Conservation (phyloP, 2,888 invertebrate genomes). For the Platycnemis pennipes region DNA sequence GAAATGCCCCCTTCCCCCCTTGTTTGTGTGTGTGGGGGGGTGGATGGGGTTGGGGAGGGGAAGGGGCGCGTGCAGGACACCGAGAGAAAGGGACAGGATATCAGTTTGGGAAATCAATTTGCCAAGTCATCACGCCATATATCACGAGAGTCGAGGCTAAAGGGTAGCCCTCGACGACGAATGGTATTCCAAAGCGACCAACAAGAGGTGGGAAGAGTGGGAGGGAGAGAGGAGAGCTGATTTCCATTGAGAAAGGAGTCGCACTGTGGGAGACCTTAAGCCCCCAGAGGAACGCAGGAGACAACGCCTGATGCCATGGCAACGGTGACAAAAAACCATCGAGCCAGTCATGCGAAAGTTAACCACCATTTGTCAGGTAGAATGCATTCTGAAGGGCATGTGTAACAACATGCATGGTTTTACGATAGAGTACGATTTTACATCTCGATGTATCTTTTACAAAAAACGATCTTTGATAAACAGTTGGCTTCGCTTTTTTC, state of each 20-base stretch:
- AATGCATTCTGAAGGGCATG: too few species aligned
- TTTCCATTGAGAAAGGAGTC: not conserved
- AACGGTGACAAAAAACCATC: not conserved
- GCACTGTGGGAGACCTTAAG: not conserved
- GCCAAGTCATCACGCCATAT: constrained; percentile 62
- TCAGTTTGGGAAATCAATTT: constrained; percentile 56
- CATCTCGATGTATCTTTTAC: too few species aligned
- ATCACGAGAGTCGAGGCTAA: constrained; percentile 3
- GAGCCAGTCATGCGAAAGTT: not conserved
- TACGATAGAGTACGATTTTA: too few species aligned
- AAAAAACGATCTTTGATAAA: too few species aligned
- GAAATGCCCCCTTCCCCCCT: too few species aligned
- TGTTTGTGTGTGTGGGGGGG: too few species aligned
- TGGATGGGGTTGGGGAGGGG: too few species aligned
- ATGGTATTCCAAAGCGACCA: constrained; percentile 11
- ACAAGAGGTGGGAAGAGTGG: not conserved
- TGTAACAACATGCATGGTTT: too few species aligned
- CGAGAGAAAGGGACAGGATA: not conserved
- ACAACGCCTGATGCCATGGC: not conserved
- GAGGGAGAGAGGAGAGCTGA: not conserved
- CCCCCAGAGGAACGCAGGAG: not conserved
- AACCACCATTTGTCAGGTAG: too few species aligned
- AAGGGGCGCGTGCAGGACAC: not conserved
- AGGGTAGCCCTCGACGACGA: not conserved
- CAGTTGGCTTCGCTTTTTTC: too few species aligned